Percentiles rank a stretch among this genome's conserved stretches.
phyloP scores from a whole-genome alignment of 2,797 vertebrate genomes.

The Periophthalmus magnuspinnatus region DNA sequence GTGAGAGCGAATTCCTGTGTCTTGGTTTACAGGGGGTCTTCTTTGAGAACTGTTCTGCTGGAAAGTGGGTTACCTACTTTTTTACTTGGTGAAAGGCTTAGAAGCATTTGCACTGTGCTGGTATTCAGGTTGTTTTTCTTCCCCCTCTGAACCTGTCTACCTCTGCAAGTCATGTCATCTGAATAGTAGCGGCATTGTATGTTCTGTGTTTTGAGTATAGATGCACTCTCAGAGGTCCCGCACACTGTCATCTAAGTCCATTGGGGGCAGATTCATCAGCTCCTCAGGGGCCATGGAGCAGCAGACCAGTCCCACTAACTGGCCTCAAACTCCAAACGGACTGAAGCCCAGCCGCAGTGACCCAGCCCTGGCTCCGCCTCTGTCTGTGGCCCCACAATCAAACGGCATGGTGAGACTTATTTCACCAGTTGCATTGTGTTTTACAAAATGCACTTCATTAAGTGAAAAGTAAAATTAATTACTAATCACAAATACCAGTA shows the following conservation, averaged over 20 bases:
- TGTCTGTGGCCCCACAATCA: neutral
- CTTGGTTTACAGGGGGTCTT: constrained; percentile 31
- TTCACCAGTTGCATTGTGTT: neutral
- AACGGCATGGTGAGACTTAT: constrained; percentile 37
- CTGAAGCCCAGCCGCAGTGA: constrained; percentile 66
- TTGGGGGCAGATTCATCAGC: constrained; percentile 20
- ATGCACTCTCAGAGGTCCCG: constrained; percentile 30
- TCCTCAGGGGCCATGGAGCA: constrained; percentile 44
- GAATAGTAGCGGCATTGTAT: neutral
- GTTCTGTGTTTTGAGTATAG: constrained; percentile 34
- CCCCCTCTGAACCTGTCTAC: neutral
- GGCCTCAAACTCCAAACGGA: constrained; percentile 28
- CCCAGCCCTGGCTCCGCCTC: constrained; percentile 40
- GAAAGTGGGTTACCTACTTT: constrained; percentile 22
- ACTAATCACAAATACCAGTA: neutral
- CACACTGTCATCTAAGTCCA: constrained; percentile 38
- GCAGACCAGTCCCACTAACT: constrained; percentile 7
- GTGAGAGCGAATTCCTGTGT: constrained; percentile 24
- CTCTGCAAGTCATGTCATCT: neutral
- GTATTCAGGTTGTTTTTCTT: neutral
- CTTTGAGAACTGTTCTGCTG: constrained; percentile 27
- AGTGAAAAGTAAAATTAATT: neutral
- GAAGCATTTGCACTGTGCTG: neutral
- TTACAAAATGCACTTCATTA: neutral
- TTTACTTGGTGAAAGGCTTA: neutral